Evolutionary conservation across 2,113 vertebrate species (phyloP), one percentile per base, ranked within the genome.

Genomic region (Eleginops maclovinus): DNA sequence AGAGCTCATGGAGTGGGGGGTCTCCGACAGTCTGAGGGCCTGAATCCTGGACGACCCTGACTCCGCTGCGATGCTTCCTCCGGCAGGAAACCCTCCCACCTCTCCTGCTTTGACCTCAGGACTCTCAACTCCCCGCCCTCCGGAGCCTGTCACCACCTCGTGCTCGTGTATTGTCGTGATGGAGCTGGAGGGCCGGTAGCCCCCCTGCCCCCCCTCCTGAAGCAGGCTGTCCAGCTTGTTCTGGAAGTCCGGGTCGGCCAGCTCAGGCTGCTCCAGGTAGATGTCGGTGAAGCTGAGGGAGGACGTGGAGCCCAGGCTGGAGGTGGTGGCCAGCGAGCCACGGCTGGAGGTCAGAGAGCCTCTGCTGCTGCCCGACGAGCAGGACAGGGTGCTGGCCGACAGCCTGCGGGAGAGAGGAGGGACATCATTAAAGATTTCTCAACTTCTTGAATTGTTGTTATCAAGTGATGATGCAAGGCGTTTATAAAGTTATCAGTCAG

Each of bases 131-230:
- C 83, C 71, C 56, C 31, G 60, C 0, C 41, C 59, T 0, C 79
- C 49, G 21, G 95, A 86, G 91, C 53, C 91, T 79, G 94, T 95
- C 2, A 93, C 95, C 82, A 97, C 96, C 75, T 99, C 97, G 0
- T 99, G 95, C 79, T 99, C 97, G 0, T 97, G 98, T 76, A 99
- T 99, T 81, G 97, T 98, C 87, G 98, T 97, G 89, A 99, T 99
- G 80, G 94, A 98, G 79, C 96, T 97, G 0, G 96, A 96, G 1
- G 97, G 97, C 22, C 97, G 94, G 90, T 96, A 98, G 47, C 88
- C 92, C 0, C 71, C 87, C 49, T 64, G 84, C 12, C 82, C 70
- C 10, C 89, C 83, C 51, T 98, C 98, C 77, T 97, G 94, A 62
- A 99, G 94, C 69, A 98, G 91, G n/a, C 94, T 92, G 89, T 99